These are phyloP conservation scores for Sebastes variabilis DNA, from an alignment of 2,797 vertebrate species.

Conservation along the genomic window DNA sequence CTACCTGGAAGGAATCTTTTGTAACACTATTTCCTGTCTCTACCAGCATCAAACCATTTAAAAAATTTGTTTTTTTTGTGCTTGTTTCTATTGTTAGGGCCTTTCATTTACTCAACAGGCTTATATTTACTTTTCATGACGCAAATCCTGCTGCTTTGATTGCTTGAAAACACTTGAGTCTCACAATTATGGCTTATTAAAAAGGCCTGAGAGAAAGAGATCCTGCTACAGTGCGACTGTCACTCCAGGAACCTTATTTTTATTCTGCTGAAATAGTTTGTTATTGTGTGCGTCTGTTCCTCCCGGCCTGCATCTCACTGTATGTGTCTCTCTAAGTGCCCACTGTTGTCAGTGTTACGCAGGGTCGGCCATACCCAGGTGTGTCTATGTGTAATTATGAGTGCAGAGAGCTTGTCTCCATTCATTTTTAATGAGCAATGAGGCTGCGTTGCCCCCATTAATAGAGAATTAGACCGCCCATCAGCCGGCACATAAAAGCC, in stretches of 20 bases:
- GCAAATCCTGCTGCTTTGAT: slow-evolving; percentile 25
- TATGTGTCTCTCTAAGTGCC: slow-evolving; percentile 41
- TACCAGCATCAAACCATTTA: neutral
- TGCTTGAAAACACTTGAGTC: slow-evolving; percentile 17
- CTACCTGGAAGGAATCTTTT: neutral
- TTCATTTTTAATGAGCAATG: slow-evolving; percentile 86
- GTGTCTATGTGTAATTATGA: slow-evolving; percentile 76
- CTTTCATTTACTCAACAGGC: slow-evolving; percentile 13
- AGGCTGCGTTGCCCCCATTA: slow-evolving; percentile 80
- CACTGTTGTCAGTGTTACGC: slow-evolving; percentile 44
- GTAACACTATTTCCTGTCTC: neutral
- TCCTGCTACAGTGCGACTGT: neutral
- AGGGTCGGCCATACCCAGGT: slow-evolving; percentile 55
- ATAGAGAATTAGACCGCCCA: slow-evolving; percentile 82
- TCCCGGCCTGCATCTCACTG: slow-evolving; percentile 22
- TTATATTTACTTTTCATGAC: slow-evolving; percentile 25
- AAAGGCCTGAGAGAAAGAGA: neutral
- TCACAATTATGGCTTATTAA: slow-evolving; percentile 9
- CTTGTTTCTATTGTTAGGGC: neutral
- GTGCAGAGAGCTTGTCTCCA: slow-evolving; percentile 80
- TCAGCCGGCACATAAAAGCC: slow-evolving; percentile 77
- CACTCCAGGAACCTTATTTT: slow-evolving; percentile 20
- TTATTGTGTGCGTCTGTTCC: slow-evolving; percentile 24
- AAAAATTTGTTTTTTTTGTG: neutral
- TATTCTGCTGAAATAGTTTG: slow-evolving; percentile 26